Evolutionary conservation across 2,797 vertebrate genomes (phyloP).

Genomic region (Sebastes minor): DNA sequence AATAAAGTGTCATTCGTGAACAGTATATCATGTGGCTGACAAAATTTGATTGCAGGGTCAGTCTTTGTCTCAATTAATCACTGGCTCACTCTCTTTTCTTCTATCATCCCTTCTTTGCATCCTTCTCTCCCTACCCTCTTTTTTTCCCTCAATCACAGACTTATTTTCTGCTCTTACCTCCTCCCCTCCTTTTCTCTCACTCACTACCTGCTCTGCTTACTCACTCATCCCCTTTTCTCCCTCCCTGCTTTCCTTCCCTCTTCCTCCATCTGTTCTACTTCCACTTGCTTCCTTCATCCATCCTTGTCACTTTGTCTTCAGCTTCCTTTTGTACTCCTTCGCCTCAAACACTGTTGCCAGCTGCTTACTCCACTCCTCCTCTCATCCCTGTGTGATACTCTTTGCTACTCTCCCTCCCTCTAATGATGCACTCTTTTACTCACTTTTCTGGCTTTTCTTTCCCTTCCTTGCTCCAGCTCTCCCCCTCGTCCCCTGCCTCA

Average conservation of each 20-base stretch:
- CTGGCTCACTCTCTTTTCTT: conserved; percentile 2
- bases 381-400: conserved; percentile 42
- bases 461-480: neutral
- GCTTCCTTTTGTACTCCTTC: conserved; percentile 45
- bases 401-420: conserved; percentile 7
- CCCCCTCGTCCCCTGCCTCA: neutral
- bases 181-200: neutral
- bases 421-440: conserved; percentile 51
- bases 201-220: neutral
- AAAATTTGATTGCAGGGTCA: conserved; percentile 52
- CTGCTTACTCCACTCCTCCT: conserved; percentile 34
- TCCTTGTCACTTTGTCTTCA: conserved; percentile 61
- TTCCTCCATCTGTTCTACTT: conserved; percentile 41
- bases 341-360: conserved; percentile 40
- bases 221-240: neutral
- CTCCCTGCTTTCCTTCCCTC: neutral
- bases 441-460: conserved; percentile 19
- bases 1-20: conserved; percentile 44
- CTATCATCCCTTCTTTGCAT: neutral
- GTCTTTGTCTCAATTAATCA: conserved; percentile 55
- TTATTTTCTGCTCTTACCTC: neutral
- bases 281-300: conserved; percentile 47
- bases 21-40: conserved; percentile 46
- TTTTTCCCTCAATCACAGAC: neutral
- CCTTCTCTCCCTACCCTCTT: neutral